phyloP scores from a whole-genome alignment of 2,113 vertebrate genomes.

The Lepidothrix coronata region DNA sequence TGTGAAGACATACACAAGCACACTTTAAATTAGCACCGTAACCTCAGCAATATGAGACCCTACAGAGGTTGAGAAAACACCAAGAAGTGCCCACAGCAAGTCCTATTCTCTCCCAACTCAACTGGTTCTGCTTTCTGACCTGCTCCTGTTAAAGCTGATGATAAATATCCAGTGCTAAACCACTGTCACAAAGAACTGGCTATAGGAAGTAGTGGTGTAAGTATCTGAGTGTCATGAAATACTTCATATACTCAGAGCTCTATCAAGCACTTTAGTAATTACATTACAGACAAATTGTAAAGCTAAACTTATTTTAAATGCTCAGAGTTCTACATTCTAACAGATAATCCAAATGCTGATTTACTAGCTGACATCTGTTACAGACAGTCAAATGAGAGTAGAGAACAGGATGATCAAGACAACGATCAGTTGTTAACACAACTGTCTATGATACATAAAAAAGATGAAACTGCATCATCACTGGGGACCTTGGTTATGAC shows the following conservation, averaged over 20 bases:
- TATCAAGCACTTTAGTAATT: background rate
- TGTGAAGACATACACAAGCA: background rate
- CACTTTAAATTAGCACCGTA: background rate
- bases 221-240: background rate
- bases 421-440: background rate
- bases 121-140: background rate
- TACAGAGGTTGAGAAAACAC: background rate
- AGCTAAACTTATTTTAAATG: background rate
- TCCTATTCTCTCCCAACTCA: background rate
- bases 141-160: background rate
- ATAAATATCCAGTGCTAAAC: background rate
- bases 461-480: background rate
- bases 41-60: background rate
- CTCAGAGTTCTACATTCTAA: background rate
- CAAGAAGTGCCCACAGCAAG: background rate
- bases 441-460: rapidly evolving
- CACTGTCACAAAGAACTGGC: background rate
- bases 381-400: background rate
- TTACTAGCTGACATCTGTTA: background rate
- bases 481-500: background rate
- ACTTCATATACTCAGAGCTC: background rate
- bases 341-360: background rate
- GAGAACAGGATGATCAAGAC: background rate
- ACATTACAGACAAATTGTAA: background rate
- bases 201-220: background rate